phyloP scores from a whole-genome alignment of 1,140 invertebrate genomes.

The Drosophila guanche region DNA sequence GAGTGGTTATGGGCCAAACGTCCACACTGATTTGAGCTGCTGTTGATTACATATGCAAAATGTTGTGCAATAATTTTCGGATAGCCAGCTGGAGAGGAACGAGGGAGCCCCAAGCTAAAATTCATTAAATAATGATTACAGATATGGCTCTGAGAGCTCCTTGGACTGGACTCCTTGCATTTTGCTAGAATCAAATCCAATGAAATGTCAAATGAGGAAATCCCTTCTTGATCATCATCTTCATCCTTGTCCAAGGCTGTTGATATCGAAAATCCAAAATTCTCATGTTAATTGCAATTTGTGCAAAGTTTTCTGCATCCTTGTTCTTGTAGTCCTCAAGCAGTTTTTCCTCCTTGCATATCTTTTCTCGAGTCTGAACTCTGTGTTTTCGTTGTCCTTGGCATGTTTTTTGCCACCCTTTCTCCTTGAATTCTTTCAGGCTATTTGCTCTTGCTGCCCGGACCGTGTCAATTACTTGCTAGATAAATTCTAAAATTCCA shows the following conservation, averaged over 20 bases:
- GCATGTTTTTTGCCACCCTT: constrained; percentile 27
- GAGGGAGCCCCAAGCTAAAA: constrained; percentile 31
- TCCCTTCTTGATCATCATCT: background rate
- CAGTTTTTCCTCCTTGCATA: background rate
- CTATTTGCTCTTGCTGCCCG: constrained; percentile 25
- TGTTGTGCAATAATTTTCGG: constrained; percentile 46
- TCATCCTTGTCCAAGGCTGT: background rate
- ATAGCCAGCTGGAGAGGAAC: constrained; percentile 16
- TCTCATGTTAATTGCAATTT: constrained; percentile 63
- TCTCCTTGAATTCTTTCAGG: constrained; percentile 16
- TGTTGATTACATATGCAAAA: constrained; percentile 30
- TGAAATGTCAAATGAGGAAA: constrained; percentile 42
- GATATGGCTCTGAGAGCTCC: constrained; percentile 17
- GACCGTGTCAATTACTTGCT: constrained; percentile 49
- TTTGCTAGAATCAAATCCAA: constrained; percentile 46
- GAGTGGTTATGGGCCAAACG: constrained; percentile 3
- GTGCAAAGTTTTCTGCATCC: constrained; percentile 17
- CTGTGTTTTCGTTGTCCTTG: constrained; percentile 6
- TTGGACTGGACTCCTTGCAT: constrained; percentile 2
- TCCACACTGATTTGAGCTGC: constrained; percentile 32
- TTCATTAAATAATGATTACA: constrained; percentile 69
- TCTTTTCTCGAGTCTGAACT: constrained; percentile 6
- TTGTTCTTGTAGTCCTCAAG: constrained; percentile 3
- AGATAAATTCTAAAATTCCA: constrained; percentile 51
- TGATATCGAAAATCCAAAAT: constrained; percentile 37